Evolutionary conservation across 2,797 vertebrate species (phyloP), one percentile per base, ranked within the genome.

Genomic region (Silurus aristotelis): DNA sequence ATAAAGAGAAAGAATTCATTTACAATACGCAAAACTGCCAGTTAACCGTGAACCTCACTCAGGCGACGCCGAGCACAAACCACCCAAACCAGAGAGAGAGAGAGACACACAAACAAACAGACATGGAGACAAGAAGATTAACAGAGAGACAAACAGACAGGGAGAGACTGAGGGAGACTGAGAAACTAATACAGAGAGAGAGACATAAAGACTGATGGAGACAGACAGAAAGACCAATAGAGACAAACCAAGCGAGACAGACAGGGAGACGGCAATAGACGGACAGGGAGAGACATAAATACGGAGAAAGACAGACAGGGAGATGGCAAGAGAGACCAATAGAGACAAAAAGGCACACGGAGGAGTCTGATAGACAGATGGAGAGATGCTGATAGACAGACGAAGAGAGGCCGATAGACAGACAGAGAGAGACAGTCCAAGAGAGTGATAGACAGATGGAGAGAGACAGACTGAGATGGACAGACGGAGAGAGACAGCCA

Each of bases 1-100:
- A 80, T 52, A 46, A 43, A 43, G 22, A n/a, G 20, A 80, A 52
- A 78, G 83, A 79, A 83, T 87, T 88, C 3, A 81, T 79, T 89
- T 88, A 48, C 80, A 89, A 72, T 48, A 94, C 92, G 92, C 93
- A 92, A 92, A 94, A 94, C 93, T 94, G 94, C 93, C 93, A 92
- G 91, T 93, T 92, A 92, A 91, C 91, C 91, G 92, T 93, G 92
- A 92, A 92, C 89, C 92, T 94, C 93, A 93, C 94, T 93, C 94
- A 94, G 93, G 93, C 92, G 85, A 91, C 91, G 90, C 91, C 91
- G 92, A 94, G 92, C 93, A 94, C 93, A 94, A 94, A 91, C 83
- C 55, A 79, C 83, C 82, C 83, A 89, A 89, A 90, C 89, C 92
- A 91, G 92, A 91, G 87, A 56, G 5, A 31, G 80, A 22, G 31